phyloP scores from a whole-genome alignment of 2,888 invertebrate genomes.

The Pachydiplax longipennis region DNA sequence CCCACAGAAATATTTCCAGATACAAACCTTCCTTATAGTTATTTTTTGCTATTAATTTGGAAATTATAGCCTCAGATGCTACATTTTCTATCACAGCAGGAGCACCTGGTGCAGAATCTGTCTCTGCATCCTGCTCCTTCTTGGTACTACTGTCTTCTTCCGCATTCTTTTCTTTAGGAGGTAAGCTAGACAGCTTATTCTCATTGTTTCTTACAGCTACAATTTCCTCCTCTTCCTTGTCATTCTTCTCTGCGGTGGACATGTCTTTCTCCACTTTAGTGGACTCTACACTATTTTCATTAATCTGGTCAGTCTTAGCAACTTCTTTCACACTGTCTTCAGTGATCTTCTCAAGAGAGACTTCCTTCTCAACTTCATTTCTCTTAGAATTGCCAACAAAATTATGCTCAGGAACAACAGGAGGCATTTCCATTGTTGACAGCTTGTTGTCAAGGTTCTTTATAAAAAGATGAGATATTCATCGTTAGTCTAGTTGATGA shows the following conservation, averaged over 20 bases:
- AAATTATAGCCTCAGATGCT: constrained; percentile 51
- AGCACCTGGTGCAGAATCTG: constrained; percentile 57
- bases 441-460: background rate
- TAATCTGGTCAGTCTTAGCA: background rate
- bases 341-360: background rate
- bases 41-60: constrained; percentile 52
- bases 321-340: background rate
- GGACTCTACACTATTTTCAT: background rate
- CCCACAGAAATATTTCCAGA: background rate
- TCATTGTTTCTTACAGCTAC: constrained; percentile 61
- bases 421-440: background rate
- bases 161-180: constrained; percentile 50
- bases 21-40: constrained; percentile 61
- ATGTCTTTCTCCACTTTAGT: background rate
- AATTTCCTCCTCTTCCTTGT: constrained; percentile 57
- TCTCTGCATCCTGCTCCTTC: constrained; percentile 57
- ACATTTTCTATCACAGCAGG: constrained; percentile 58
- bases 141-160: constrained; percentile 51
- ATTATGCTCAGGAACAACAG: background rate
- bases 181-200: constrained; percentile 55
- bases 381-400: background rate
- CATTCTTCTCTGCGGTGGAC: background rate
- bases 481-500: background rate
- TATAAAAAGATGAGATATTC: background rate
- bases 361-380: constrained; percentile 7